phyloP scores from a whole-genome alignment of 2,113 vertebrate genomes.

The Benitochromis conjunctus region DNA sequence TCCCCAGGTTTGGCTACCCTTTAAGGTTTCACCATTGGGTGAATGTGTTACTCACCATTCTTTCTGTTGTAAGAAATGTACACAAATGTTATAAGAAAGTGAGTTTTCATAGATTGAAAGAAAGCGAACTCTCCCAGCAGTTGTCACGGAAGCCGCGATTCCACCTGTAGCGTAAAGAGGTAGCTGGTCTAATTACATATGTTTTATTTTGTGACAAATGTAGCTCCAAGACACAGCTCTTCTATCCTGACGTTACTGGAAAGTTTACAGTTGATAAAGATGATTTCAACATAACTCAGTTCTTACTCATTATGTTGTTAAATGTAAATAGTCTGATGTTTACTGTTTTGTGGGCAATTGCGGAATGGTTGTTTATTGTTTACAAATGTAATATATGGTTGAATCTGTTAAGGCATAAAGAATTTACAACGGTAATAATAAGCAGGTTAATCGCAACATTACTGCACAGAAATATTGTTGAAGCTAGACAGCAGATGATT shows the following conservation, averaged over 20 bases:
- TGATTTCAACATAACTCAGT: neutral
- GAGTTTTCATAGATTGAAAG: neutral
- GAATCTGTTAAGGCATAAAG: neutral
- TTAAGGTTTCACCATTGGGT: neutral
- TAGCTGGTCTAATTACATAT: rapidly evolving
- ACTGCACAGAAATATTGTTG: neutral
- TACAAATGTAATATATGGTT: rapidly evolving
- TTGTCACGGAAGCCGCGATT: rapidly evolving
- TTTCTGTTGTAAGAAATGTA: no score
- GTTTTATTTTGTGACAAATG: neutral
- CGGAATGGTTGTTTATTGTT: neutral
- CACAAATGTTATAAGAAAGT: neutral
- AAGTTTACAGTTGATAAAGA: neutral
- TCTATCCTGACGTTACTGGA: neutral
- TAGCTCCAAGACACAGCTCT: neutral
- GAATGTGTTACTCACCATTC: no score
- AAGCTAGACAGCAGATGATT: rapidly evolving
- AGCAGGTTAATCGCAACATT: neutral
- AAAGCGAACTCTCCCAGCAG: neutral
- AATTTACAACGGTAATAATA: rapidly evolving
- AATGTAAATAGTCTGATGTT: neutral
- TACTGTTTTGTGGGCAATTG: rapidly evolving
- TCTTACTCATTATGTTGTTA: neutral
- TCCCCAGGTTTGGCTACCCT: neutral
- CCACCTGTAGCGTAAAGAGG: neutral